Evolutionary conservation across 2,888 invertebrate species (phyloP), one percentile per base, ranked within the genome.

Genomic region (Trichogramma dendrolimi): DNA sequence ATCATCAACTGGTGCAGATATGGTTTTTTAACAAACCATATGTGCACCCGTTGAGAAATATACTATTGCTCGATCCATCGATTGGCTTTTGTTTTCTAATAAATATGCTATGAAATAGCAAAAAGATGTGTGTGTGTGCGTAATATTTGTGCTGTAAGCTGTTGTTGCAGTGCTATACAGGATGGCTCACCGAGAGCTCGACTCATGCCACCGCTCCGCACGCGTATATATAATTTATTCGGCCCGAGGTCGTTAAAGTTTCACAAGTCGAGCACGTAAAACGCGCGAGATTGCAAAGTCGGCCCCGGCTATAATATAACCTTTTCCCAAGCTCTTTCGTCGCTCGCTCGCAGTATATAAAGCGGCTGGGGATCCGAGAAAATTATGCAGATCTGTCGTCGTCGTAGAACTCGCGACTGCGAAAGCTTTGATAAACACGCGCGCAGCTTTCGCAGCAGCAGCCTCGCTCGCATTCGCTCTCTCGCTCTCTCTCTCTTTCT

Each of bases 341-440:
- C 42, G 42, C 39, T 39, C 44, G 44, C 44, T 27, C 44, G 46
- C 8, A 38, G 42, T 5, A 38, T 39, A 44, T 38, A 46, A n/a
- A 44, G 62, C 60, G 53, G 62, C 59, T 60, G 70, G 68, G 72
- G 74, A 72, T 72, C 73, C 61, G 72, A 72, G 75, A 76, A 78
- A 77, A 79, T 79, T 79, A 79, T 79, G 78, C 77, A 79, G 76
- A 79, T 78, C 27, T 27, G 27, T 27, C 27, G 27, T 27, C 27
- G 27, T 27, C 27, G 27, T 27, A 27, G 27, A 27, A 2, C 27
- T 27, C 27, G 27, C 27, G 76, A 72, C 74, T 76, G 77, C 79
- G 78, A 79, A 78, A 79, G 77, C 79, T 79, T 78, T 78, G 79
- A 79, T 79, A 79, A 79, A 79, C 77, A 79, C 77, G 77, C 27